phyloP scores from a whole-genome alignment of 2,888 invertebrate species.

The Conops quadrifasciatus region DNA sequence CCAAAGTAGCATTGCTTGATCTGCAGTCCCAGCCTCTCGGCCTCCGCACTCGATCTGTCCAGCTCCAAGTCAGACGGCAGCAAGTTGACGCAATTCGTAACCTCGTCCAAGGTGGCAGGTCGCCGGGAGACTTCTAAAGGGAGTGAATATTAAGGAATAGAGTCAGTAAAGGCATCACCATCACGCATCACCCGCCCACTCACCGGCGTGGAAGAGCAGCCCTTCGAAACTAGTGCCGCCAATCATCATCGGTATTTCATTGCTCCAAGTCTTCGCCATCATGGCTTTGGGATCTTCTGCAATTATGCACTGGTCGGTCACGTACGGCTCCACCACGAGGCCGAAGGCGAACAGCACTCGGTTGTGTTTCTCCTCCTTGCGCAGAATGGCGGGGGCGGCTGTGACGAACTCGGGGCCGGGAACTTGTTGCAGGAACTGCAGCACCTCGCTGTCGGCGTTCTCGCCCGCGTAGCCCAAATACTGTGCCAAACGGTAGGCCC shows the following conservation, averaged over 20 bases:
- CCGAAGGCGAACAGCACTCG: conserved; percentile 58
- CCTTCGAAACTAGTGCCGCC: conserved; percentile 63
- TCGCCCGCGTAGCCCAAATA: conserved; percentile 54
- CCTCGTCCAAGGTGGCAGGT: conserved; percentile 56
- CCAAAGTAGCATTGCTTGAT: conserved; percentile 58
- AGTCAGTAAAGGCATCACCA: not conserved
- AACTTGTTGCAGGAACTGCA: conserved; percentile 54
- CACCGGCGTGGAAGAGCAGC: conserved; percentile 59
- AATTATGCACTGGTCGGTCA: conserved; percentile 56
- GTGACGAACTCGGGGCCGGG: conserved; percentile 55
- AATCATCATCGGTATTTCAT: conserved; percentile 58
- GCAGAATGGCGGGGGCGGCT: conserved; percentile 52
- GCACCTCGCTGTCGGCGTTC: conserved; percentile 58
- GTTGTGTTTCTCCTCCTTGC: conserved; percentile 56
- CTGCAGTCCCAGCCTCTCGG: conserved; percentile 50
- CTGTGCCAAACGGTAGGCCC: conserved; percentile 57
- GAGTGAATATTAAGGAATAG: not conserved
- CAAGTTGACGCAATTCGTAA: conserved; percentile 55
- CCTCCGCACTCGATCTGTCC: conserved; percentile 43
- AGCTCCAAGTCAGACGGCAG: conserved; percentile 54
- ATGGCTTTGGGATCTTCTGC: conserved; percentile 50
- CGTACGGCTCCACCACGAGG: conserved; percentile 61
- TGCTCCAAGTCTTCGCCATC: conserved; percentile 58
- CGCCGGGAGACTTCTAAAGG: conserved; percentile 54
- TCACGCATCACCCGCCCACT: not conserved